phyloP scores from a whole-genome alignment of 2,113 vertebrate genomes.

The Columba livia region DNA sequence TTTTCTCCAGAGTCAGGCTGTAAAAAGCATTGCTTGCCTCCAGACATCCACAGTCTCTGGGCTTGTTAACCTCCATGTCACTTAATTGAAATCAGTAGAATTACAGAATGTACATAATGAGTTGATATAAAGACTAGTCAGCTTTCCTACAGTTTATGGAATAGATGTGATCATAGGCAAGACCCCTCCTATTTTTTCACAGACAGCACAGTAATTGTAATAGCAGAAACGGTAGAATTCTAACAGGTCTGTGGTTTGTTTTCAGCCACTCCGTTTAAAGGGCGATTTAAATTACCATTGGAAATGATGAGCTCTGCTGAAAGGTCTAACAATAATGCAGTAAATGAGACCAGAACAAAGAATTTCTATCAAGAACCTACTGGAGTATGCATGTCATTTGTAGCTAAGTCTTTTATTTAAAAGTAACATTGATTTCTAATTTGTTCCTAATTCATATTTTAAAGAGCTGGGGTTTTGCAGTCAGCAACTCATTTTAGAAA shows the following conservation, averaged over 20 bases:
- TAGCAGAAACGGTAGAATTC: background rate
- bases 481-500: background rate
- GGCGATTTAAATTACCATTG: conserved; percentile 77
- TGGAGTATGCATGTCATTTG: background rate
- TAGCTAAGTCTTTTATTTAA: conserved; percentile 10
- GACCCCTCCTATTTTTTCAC: background rate
- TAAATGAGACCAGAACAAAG: conserved; percentile 7
- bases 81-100: background rate
- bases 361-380: background rate
- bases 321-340: background rate
- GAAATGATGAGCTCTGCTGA: conserved; percentile 76
- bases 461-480: background rate
- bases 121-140: background rate
- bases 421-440: background rate
- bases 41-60: background rate
- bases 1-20: background rate
- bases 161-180: background rate
- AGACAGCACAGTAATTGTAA: background rate
- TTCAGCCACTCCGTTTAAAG: conserved; percentile 70
- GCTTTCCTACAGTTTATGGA: background rate
- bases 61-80: background rate
- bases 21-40: background rate
- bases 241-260: background rate
- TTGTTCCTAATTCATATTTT: background rate
- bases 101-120: background rate